These are phyloP conservation scores for Canis aureus DNA, from an alignment of 2,113 vertebrate species.

Conservation along the genomic window DNA sequence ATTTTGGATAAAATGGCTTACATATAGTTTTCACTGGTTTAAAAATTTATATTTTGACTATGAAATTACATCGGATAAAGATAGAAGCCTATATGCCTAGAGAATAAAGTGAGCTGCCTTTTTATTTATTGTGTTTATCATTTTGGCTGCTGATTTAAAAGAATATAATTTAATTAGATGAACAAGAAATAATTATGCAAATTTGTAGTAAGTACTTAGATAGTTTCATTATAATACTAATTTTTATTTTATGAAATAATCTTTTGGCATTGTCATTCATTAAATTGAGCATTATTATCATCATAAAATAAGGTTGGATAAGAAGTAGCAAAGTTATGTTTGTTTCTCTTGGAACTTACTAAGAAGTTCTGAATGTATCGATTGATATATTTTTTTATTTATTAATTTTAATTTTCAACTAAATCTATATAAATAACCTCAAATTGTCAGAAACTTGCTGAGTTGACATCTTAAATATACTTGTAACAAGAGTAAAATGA, in stretches of 20 bases:
- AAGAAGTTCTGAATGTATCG: neutral
- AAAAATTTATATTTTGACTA: slow-evolving; percentile 21
- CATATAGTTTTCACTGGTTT: slow-evolving; percentile 20
- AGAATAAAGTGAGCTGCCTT: slow-evolving; percentile 44
- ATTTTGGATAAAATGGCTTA: neutral
- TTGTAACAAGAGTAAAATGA: neutral
- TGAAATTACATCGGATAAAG: neutral
- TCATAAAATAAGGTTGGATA: neutral
- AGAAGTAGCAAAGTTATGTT: neutral
- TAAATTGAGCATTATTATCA: neutral
- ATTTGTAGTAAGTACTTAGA: neutral
- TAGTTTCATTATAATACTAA: neutral
- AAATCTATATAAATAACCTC: neutral
- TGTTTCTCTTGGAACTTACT: slow-evolving; percentile 21
- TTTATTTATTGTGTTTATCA: neutral
- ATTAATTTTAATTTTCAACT: slow-evolving; percentile 23
- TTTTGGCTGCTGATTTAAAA: slow-evolving; percentile 28
- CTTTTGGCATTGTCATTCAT: neutral
- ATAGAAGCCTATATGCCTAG: neutral
- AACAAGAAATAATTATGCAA: slow-evolving; percentile 19
- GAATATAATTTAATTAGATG: neutral
- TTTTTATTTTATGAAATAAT: slow-evolving; percentile 32
- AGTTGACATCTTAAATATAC: neutral
- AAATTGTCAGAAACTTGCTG: slow-evolving; percentile 17
- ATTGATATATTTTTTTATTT: neutral